Evolutionary conservation across 1,140 invertebrate genomes (phyloP), one percentile per base, ranked within the genome.

Genomic region (Homalodisca vitripennis): DNA sequence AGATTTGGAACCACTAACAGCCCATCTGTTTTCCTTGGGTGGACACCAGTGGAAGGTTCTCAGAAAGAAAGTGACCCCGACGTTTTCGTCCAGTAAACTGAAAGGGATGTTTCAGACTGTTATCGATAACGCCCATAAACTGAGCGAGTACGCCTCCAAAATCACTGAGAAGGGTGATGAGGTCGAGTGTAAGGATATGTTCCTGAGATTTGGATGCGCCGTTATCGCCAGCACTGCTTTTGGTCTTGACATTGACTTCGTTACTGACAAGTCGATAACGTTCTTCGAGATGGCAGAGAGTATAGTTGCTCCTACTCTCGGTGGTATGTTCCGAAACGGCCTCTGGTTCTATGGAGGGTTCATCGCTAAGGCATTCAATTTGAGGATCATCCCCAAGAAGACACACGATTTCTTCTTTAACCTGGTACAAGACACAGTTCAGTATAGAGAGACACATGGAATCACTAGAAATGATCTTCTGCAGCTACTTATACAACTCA

Each of bases 11-110:
- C 78, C 84, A 20, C 53, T 85, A 10, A 77, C 78, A 14, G 79
- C 78, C 26, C 82, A 85, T 74, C 72, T 84, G 13, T 80, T 85
- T 29, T 78, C 80, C 32, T 74, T 82, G 63, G 79, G 80, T 71
- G 84, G 82, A 13, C 79, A 81, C 13, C 77, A 80, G 26, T 89
- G 87, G 87, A 83, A 82, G 60, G 75, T 82, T 47, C 78, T 88
- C 20, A 77, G 87, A 53, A 79, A 81, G 10, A 83, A 87, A 67
- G 78, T 88, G 32, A 85, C 84, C 46, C 85, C 85, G 3, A 84
- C 84, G 0, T 89, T 89, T 71, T 87, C 83, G 27, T 83, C 83
- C 0, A 82, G n/a, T n/a, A n/a, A n/a, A n/a, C n/a, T n/a, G n/a
- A n/a, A n/a, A n/a, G n/a, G n/a, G n/a, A n/a, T n/a, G 82, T 85